Evolutionary conservation across 2,113 vertebrate genomes (phyloP).

Genomic region (Aspidoscelis tigris): DNA sequence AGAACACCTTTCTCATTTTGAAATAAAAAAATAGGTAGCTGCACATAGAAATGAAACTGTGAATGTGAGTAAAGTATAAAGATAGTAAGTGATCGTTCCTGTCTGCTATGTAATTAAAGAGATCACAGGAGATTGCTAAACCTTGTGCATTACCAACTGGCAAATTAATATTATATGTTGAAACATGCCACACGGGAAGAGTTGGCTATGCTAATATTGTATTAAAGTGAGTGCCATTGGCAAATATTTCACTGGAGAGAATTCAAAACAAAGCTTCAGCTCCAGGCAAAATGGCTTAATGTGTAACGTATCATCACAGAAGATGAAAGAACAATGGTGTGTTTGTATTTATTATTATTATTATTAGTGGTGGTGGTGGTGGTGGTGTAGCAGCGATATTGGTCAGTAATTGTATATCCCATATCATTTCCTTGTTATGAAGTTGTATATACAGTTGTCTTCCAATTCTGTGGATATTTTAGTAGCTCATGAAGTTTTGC

Average conservation of each 20-base stretch:
- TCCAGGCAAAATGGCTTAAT: conserved; percentile 62
- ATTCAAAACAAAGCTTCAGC: conserved; percentile 62
- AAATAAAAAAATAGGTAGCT: conserved; percentile 28
- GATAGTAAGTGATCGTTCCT: conserved; percentile 56
- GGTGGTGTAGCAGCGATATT: conserved; percentile 1
- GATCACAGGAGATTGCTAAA: conserved; percentile 69
- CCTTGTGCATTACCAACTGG: conserved; percentile 67
- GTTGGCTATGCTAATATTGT: conserved; percentile 72
- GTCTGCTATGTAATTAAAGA: conserved; percentile 72
- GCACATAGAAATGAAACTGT: conserved; percentile 41
- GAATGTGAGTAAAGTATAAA: conserved; percentile 47
- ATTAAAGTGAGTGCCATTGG: conserved; percentile 69
- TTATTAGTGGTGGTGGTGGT: not conserved
- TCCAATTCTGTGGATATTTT: not conserved
- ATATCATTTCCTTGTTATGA: not conserved
- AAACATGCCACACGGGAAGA: conserved; percentile 73
- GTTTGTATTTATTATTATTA: conserved; percentile 51
- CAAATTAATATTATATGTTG: conserved; percentile 74
- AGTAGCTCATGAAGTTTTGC: not conserved
- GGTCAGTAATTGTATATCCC: conserved; percentile 38
- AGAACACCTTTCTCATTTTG: conserved; percentile 7
- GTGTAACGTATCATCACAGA: conserved; percentile 51
- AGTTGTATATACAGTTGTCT: not conserved
- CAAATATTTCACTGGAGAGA: conserved; percentile 70
- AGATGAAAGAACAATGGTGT: conserved; percentile 62